Conservation (phyloP, 2,888 invertebrate genomes). For the Carpatolechia fugitivella region DNA sequence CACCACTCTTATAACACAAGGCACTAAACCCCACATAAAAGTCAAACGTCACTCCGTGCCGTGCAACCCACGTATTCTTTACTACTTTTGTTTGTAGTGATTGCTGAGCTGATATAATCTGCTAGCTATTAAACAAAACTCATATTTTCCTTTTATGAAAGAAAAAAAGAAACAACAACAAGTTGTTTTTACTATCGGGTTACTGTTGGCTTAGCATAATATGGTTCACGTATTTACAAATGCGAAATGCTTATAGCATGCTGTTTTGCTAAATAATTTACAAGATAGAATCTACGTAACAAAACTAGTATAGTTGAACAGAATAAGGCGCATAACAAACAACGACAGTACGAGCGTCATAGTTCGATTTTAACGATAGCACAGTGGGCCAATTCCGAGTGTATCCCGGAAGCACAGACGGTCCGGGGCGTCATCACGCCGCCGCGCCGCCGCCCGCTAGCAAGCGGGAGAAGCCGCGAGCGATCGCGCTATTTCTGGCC, state of each 20-base stretch:
- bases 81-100: constrained; percentile 21
- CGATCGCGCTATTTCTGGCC: constrained; percentile 71
- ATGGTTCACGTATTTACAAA: no score
- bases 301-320: no score
- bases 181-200: no score
- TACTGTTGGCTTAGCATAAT: no score
- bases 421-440: constrained; percentile 37
- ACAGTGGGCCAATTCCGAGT: constrained; percentile 41
- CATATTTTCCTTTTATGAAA: no score
- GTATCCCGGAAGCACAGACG: constrained; percentile 62
- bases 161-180: no score
- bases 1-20: constrained; percentile 41
- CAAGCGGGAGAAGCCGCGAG: constrained; percentile 48
- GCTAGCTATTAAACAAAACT: no score
- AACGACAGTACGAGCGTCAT: constrained; percentile 13
- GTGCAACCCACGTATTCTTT: constrained; percentile 42
- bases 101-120: no score
- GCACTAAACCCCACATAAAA: constrained; percentile 50
- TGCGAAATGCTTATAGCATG: no score
- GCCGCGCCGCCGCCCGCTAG: constrained; percentile 20
- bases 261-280: no score
- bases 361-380: constrained; percentile 30
- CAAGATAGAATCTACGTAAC: no score
- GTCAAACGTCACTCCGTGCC: constrained; percentile 41
- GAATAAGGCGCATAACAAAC: constrained; percentile 15